Conservation (phyloP, 2,888 invertebrate genomes). For the Carpatolechia fugitivella region DNA sequence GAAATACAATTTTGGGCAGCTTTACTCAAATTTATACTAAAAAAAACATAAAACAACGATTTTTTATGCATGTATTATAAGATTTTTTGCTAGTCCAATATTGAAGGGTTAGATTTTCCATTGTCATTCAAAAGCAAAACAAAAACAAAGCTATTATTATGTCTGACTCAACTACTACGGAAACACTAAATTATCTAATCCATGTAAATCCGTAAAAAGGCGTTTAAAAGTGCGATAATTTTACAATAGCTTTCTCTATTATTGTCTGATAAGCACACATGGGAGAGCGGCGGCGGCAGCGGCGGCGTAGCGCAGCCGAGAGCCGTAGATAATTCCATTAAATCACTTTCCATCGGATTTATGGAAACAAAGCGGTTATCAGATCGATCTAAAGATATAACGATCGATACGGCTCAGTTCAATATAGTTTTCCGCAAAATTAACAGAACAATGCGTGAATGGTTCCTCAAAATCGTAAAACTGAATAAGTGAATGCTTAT, state of each 20-base stretch:
- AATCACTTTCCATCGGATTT: conserved; percentile 25
- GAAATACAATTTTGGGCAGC: too few relatives aligned
- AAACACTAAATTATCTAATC: background rate
- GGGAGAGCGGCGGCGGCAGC: conserved; percentile 4
- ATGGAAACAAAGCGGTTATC: conserved; percentile 18
- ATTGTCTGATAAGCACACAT: conserved; percentile 18
- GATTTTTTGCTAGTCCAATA: too few relatives aligned
- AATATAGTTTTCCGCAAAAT: conserved; percentile 3
- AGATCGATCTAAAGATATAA: conserved; percentile 20
- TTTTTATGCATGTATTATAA: too few relatives aligned
- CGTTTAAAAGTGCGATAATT: conserved; percentile 19
- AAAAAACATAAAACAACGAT: too few relatives aligned
- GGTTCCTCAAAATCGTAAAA: background rate
- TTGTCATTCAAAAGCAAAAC: too few relatives aligned
- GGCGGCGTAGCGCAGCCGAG: conserved; percentile 18
- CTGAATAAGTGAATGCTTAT: too few relatives aligned
- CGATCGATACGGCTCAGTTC: background rate
- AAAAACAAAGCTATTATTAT: background rate
- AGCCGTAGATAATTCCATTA: conserved; percentile 27
- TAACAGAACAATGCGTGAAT: background rate
- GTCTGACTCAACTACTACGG: background rate
- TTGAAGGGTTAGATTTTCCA: too few relatives aligned
- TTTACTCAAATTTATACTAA: too few relatives aligned
- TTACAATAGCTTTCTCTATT: conserved; percentile 32
- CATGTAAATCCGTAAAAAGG: background rate